Evolutionary conservation across 2,888 invertebrate species (phyloP).

Genomic region (Chouioia cunea): DNA sequence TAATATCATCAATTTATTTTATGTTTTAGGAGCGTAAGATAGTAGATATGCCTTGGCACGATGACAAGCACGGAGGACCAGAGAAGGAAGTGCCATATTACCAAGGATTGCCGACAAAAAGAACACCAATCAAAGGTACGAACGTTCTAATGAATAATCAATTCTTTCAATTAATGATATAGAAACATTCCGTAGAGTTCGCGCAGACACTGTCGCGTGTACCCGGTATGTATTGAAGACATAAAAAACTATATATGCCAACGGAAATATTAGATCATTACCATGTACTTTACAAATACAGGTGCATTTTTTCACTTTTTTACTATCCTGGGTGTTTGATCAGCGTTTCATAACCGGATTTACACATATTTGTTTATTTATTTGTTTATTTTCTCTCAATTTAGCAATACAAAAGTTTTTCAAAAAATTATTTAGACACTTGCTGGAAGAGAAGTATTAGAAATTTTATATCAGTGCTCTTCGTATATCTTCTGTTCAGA

Average conservation of each 20-base stretch:
- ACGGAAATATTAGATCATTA: slow-evolving; percentile 1
- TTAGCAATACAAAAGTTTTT: too few relatives aligned
- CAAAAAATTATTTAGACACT: too few relatives aligned
- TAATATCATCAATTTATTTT: slow-evolving; percentile 31
- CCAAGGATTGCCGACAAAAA: slow-evolving; percentile 80
- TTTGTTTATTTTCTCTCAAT: too few relatives aligned
- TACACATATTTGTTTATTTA: neutral
- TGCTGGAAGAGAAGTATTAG: too few relatives aligned
- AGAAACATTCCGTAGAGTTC: slow-evolving; percentile 67
- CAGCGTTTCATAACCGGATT: neutral
- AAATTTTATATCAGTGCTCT: too few relatives aligned
- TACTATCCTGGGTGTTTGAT: neutral
- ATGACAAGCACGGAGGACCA: slow-evolving; percentile 71
- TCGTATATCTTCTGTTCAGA: too few relatives aligned
- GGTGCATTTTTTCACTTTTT: slow-evolving; percentile 13
- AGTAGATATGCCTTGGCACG: slow-evolving; percentile 84
- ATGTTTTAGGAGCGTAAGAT: slow-evolving; percentile 71
- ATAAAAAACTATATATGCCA: slow-evolving; percentile 45
- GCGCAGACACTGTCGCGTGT: slow-evolving; percentile 62
- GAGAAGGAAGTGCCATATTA: slow-evolving; percentile 78
- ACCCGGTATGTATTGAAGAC: slow-evolving; percentile 68
- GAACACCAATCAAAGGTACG: slow-evolving; percentile 85
- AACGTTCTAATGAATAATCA: slow-evolving; percentile 46
- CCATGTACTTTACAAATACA: slow-evolving; percentile 11
- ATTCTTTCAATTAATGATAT: slow-evolving; percentile 59